Evolutionary conservation across 2,888 invertebrate species (phyloP).

Genomic region (Galerucella calmariensis): DNA sequence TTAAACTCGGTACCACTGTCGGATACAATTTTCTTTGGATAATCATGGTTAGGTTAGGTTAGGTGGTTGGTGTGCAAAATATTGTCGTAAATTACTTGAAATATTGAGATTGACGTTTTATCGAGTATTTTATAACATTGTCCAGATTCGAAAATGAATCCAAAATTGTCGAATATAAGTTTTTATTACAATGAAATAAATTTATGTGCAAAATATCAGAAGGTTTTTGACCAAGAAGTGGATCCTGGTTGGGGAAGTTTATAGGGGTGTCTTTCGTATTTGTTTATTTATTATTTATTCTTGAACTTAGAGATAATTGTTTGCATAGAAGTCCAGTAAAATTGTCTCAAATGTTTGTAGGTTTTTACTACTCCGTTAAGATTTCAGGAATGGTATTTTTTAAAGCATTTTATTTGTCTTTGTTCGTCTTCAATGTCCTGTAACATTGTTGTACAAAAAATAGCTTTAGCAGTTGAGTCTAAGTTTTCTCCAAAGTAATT

Average conservation of each 20-base stretch:
- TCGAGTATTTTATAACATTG: neutral
- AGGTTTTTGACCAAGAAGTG: conserved; percentile 7
- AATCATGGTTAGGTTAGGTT: too few species aligned
- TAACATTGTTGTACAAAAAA: conserved; percentile 23
- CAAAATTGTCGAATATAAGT: too few species aligned
- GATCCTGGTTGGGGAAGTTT: conserved; percentile 6
- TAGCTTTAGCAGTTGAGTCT: conserved; percentile 34
- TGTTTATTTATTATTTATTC: too few species aligned
- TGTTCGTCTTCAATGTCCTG: neutral
- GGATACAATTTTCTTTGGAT: too few species aligned
- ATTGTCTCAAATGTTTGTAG: conserved; percentile 66
- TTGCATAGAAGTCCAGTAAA: conserved; percentile 60
- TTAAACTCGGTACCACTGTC: too few species aligned
- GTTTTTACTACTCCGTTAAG: too few species aligned
- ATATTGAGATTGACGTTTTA: too few species aligned
- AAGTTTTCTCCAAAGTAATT: conserved; percentile 28
- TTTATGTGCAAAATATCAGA: conserved; percentile 6
- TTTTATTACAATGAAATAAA: conserved; percentile 9
- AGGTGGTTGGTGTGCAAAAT: neutral
- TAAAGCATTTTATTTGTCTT: too few species aligned
- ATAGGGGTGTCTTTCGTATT: neutral
- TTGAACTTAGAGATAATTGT: neutral
- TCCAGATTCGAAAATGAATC: neutral
- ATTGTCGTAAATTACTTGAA: neutral
- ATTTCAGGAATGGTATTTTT: too few species aligned